Conservation (phyloP, 2,113 vertebrate genomes). For the Xiphorhynchus elegans region DNA sequence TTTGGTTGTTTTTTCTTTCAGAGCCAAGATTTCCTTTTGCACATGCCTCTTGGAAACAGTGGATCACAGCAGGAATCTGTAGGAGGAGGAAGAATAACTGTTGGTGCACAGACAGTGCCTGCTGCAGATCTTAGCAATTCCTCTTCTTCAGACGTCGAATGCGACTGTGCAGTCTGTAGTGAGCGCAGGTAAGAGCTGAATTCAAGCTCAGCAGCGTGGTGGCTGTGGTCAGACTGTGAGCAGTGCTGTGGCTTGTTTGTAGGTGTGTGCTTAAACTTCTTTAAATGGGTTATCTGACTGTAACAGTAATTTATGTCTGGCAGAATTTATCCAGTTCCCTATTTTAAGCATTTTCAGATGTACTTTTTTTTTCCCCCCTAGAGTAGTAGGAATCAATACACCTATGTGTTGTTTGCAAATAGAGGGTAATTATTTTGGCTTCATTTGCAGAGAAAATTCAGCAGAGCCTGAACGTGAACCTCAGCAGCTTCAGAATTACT, state of each 20-base stretch:
- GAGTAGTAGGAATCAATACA: background rate
- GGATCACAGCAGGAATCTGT: constrained; percentile 82
- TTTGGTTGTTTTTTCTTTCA: constrained; percentile 39
- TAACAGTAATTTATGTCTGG: background rate
- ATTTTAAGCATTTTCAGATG: background rate
- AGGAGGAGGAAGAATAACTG: constrained; percentile 80
- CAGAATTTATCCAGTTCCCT: background rate
- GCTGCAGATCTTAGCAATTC: constrained; percentile 80
- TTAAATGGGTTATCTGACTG: background rate
- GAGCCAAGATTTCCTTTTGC: constrained; percentile 94
- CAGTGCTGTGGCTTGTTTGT: background rate
- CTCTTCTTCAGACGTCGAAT: constrained; percentile 82
- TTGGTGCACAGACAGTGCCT: constrained; percentile 84
- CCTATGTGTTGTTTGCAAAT: background rate
- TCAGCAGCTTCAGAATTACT: constrained; percentile 96
- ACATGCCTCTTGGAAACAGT: constrained; percentile 87
- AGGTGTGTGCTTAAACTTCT: background rate
- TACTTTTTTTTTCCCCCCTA: background rate
- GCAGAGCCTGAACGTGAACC: constrained; percentile 92
- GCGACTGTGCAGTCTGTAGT: constrained; percentile 92
- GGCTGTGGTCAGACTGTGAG: background rate
- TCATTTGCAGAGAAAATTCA: constrained; percentile 84
- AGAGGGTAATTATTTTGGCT: background rate
- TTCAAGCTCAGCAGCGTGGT: background rate
- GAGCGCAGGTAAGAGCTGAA: constrained; percentile 85